These are phyloP conservation scores for Probaryconus sp. DNA, from an alignment of 1,140 invertebrate species.

Conservation along the genomic window DNA sequence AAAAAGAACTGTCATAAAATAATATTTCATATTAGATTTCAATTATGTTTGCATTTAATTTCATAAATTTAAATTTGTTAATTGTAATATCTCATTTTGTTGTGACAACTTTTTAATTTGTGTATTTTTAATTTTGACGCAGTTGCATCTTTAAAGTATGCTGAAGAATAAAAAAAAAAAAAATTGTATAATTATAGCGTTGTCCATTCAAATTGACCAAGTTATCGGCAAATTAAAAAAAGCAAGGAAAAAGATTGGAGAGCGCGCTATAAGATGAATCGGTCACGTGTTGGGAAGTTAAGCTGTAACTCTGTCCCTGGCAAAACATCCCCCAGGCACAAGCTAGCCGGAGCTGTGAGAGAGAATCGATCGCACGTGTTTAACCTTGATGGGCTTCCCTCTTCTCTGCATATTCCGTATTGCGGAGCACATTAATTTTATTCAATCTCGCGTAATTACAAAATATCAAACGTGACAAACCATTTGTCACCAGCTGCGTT, in stretches of 20 bases:
- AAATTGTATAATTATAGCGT: not conserved
- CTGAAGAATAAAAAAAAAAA: no score
- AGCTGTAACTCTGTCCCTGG: slow-evolving; percentile 47
- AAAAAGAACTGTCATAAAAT: no score
- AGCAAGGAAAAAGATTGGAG: slow-evolving; percentile 35
- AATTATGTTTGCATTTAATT: no score
- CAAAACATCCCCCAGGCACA: slow-evolving; percentile 59
- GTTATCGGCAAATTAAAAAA: slow-evolving; percentile 8
- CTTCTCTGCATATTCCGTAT: slow-evolving; percentile 48
- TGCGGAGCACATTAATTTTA: slow-evolving; percentile 47
- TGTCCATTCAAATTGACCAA: not conserved
- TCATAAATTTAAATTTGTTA: no score
- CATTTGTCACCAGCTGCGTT: slow-evolving; percentile 3
- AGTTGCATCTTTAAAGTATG: no score
- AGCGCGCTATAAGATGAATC: slow-evolving; percentile 30
- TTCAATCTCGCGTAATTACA: slow-evolving; percentile 49
- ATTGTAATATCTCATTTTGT: no score
- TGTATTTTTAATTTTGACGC: no score
- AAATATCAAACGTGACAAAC: slow-evolving; percentile 26
- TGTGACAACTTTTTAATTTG: no score
- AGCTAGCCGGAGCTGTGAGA: slow-evolving; percentile 50
- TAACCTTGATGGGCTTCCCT: slow-evolving; percentile 66
- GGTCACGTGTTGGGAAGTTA: slow-evolving; percentile 42
- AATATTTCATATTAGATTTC: no score
- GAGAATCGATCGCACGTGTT: slow-evolving; percentile 69